A percentile compares a stretch with the other conserved stretches of the same genome.
Evolutionary conservation across 2,797 vertebrate genomes (phyloP).

Genomic region (Hydrocynus forskahlii): DNA sequence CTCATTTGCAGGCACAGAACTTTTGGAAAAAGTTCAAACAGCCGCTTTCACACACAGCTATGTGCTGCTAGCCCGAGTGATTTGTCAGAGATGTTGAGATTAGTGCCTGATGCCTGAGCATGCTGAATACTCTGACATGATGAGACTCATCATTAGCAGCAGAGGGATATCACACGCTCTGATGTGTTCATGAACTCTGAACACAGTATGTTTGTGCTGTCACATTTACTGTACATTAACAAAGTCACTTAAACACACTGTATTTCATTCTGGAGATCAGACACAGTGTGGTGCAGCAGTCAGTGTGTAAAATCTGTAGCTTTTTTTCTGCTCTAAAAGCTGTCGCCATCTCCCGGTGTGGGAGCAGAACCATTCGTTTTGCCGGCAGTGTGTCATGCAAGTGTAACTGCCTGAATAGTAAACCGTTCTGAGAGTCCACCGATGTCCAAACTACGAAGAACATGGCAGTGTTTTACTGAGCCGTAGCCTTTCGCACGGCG

Average conservation of each 20-base stretch:
- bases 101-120: slow-evolving; percentile 44
- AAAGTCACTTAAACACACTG: background rate
- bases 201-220: background rate
- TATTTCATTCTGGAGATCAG: background rate
- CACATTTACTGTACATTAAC: background rate
- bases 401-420: slow-evolving; percentile 3
- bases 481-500: slow-evolving; percentile 16
- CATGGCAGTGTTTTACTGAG: slow-evolving; percentile 5
- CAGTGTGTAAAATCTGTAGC: background rate
- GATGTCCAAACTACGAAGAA: slow-evolving; percentile 3
- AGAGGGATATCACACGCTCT: slow-evolving; percentile 19
- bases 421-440: slow-evolving; percentile 6
- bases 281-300: background rate
- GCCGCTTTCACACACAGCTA: slow-evolving; percentile 51
- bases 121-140: slow-evolving; percentile 43
- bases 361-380: slow-evolving; percentile 12
- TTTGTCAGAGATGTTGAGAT: slow-evolving; percentile 60
- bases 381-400: background rate
- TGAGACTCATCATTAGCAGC: slow-evolving; percentile 24
- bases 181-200: slow-evolving; percentile 9
- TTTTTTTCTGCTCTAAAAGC: background rate
- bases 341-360: background rate
- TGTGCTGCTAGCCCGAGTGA: slow-evolving; percentile 46
- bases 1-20: slow-evolving; percentile 63
- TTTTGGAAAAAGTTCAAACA: slow-evolving; percentile 61